These are phyloP conservation scores for Drosophila pseudotakahashii DNA, from an alignment of 2,888 invertebrate genomes.

Conservation along the genomic window DNA sequence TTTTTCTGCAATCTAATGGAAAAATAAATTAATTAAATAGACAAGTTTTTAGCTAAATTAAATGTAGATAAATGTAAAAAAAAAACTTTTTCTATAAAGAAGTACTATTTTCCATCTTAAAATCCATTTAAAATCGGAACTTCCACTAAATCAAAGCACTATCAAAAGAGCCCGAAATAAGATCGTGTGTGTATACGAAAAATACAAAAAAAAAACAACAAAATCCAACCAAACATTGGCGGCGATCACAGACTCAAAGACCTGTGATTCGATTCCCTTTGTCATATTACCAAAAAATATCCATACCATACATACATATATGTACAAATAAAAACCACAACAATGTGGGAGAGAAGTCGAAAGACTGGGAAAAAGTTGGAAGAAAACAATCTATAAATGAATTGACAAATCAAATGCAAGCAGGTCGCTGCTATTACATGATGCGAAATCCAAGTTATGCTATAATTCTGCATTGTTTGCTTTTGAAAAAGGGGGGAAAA, in stretches of 20 bases:
- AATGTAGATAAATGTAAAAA: too few species aligned
- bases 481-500: background rate
- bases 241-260: background rate
- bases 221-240: conserved; percentile 1
- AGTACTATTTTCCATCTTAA: background rate
- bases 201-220: background rate
- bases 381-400: conserved; percentile 65
- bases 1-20: too few species aligned
- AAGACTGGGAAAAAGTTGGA: conserved; percentile 17
- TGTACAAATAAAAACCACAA: background rate
- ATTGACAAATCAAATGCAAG: conserved; percentile 75
- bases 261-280: conserved; percentile 1
- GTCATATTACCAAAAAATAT: conserved; percentile 1
- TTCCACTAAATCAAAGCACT: conserved; percentile 1
- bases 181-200: conserved; percentile 13
- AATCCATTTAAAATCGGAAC: conserved; percentile 8
- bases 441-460: conserved; percentile 75
- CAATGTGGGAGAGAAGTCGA: conserved; percentile 4
- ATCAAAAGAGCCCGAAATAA: conserved; percentile 1
- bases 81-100: too few species aligned
- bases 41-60: too few species aligned
- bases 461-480: conserved; percentile 75
- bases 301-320: too few species aligned
- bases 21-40: too few species aligned
- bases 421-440: conserved; percentile 64